phyloP scores from a whole-genome alignment of 2,113 vertebrate genomes.

The Oxyruncus cristatus region DNA sequence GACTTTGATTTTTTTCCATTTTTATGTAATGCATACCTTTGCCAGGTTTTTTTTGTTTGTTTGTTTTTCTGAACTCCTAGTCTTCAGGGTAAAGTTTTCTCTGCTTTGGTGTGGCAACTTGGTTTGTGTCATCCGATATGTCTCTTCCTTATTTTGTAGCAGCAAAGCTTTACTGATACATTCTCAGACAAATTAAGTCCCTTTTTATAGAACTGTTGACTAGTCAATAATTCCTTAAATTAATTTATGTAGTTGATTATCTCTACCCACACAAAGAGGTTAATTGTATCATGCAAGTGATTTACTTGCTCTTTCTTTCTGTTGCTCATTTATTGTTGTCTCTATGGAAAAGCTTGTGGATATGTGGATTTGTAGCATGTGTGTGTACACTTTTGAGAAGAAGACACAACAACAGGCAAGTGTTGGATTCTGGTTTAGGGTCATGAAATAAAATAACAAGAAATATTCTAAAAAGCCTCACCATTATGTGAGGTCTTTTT shows the following conservation, averaged over 20 bases:
- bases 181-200: neutral
- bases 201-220: neutral
- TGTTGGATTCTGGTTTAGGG: neutral
- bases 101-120: neutral
- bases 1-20: neutral
- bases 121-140: neutral
- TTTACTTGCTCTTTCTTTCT: neutral
- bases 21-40: neutral
- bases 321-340: neutral
- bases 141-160: neutral
- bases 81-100: neutral
- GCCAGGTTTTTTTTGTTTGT: neutral
- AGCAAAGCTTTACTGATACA: neutral
- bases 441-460: neutral
- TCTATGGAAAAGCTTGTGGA: neutral
- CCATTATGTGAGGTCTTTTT: neutral
- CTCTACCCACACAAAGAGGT: neutral
- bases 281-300: neutral
- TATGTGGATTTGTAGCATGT: accelerated
- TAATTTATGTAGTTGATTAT: neutral
- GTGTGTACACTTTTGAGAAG: neutral
- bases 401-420: neutral
- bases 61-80: neutral
- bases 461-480: neutral
- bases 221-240: neutral